Evolutionary conservation across 2,888 invertebrate genomes (phyloP).

Genomic region (Melolontha melolontha): DNA sequence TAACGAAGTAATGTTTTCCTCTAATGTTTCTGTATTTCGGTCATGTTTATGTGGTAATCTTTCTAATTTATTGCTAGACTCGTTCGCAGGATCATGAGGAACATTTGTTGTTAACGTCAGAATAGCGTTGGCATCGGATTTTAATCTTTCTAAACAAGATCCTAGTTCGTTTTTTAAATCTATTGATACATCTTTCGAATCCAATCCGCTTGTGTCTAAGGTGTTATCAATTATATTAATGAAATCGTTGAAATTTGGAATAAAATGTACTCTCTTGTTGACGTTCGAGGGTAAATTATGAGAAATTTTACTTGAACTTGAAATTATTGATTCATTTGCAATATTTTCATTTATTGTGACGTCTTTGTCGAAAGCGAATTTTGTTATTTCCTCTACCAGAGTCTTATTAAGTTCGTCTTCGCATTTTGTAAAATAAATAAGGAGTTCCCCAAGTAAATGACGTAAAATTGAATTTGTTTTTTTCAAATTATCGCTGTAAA

Average conservation of each 20-base stretch:
- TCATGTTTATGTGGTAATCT: too few species aligned
- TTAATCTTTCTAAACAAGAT: constrained; percentile 75
- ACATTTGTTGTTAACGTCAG: constrained; percentile 68
- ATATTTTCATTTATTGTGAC: constrained; percentile 50
- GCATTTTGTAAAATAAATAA: constrained; percentile 79
- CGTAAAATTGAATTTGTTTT: constrained; percentile 76
- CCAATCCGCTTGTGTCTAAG: constrained; percentile 67
- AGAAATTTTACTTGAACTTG: constrained; percentile 51
- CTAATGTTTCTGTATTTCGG: constrained; percentile 36
- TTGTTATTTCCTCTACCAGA: constrained; percentile 74
- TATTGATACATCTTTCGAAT: constrained; percentile 67
- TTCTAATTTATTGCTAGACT: too few species aligned
- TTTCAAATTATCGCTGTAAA: constrained; percentile 73
- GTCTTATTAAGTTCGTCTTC: constrained; percentile 85
- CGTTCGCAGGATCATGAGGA: constrained; percentile 21
- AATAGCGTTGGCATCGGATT: constrained; percentile 78
- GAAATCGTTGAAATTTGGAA: constrained; percentile 75
- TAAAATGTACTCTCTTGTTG: constrained; percentile 75
- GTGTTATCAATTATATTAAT: constrained; percentile 73
- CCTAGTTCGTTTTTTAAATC: constrained; percentile 76
- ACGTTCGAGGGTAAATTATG: constrained; percentile 41
- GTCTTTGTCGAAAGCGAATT: constrained; percentile 59
- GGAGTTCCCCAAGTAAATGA: constrained; percentile 75
- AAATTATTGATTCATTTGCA: constrained; percentile 52
- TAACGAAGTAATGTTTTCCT: constrained; percentile 56